Evolutionary conservation across 1,140 invertebrate genomes (phyloP), one percentile per base, ranked within the genome.

Genomic region (Bradysia coprophila): DNA sequence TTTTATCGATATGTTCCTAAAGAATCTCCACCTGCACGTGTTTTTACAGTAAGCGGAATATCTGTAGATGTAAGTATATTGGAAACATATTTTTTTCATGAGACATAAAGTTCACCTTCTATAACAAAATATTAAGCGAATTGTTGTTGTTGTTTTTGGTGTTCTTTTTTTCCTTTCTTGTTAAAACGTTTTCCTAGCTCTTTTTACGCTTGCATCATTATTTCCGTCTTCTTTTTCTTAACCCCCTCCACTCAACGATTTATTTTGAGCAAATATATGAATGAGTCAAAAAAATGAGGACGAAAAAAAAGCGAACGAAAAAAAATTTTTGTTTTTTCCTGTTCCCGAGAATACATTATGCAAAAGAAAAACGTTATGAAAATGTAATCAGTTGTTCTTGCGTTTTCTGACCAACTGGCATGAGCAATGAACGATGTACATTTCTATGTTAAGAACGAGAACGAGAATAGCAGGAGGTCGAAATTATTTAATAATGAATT

Each of bases 1-100:
- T 90, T 90, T 67, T 81, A 79, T 59, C 63, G 77, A 46, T 81
- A 70, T 51, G 73, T 77, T 49, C 75, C 75, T 5, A 70, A 75
- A 43, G 76, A 80, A 52, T 67, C 70, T 54, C 78, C 76, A 3
- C 72, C 73, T 1, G 76, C 73, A 21, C 69, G 76, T 53, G 74
- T 78, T 3, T 81, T 81, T 50, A 70, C 74, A 2, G 56, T 76
- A 20, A 71, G 74, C 1, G 78, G 78, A 40, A 71, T 81, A 40
- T 73, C 72, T 40, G 77, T 82, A 40, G 79, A 84, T 59, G 80
- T 84, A 65, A 81, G 77, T 78, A 51, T 58, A 68, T 33, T n/a
- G n/a, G n/a, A n/a, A n/a, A n/a, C n/a, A 13, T 22, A 4, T 34
- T 34, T 31, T 31, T 31, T 31, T 9, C 28, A 9, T 31, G 28